Evolutionary conservation across 2,113 vertebrate genomes (phyloP), one percentile per base, ranked within the genome.

Genomic region (Recurvirostra avosetta): DNA sequence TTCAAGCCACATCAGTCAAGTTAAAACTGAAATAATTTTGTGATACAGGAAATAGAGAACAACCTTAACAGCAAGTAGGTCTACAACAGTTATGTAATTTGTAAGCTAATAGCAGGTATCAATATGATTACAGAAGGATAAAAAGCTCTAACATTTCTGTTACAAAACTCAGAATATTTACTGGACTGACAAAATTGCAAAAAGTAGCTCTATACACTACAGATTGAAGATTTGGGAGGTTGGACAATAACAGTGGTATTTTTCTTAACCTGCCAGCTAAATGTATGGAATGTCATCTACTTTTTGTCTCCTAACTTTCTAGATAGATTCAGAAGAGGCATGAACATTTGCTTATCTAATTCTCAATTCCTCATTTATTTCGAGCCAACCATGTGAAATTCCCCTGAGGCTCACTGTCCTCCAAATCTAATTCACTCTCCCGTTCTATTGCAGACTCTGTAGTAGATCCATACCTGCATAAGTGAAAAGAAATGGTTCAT

Each of bases 401-500:
- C 17, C 32, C 65, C 41, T 72, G 21, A 32, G 7, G 27, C 4
- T 26, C 68, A 85, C 4, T 41, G 47, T 86, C 25, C 22, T 76
- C 14, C 43, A 91, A 50, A 59, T 19, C 38, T 41, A 41, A 49
- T n/a, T 75, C 2, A 43, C 8, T 81, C 36, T 41, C 17, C 34
- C 16, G 11, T 53, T 81, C 12, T 47, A 72, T 9, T 67, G 27
- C 45, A 90, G 36, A 67, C 38, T n/a, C 52, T 6, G 2, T 45
- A 71, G 32, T 3, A 76, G 62, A 56, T 43, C 23, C 91, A 80
- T 96, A 99, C 99, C 99, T 99, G 99, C 97, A 98, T 98, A 73
- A 99, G 97, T 12, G 98, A 96, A 84, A 98, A 98, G 96, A 98
- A 99, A 94, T 99, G 98, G 94, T 99, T 99, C 82, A 99, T 92